Conservation (phyloP, 2,113 vertebrate species). For the Columba janthina region DNA sequence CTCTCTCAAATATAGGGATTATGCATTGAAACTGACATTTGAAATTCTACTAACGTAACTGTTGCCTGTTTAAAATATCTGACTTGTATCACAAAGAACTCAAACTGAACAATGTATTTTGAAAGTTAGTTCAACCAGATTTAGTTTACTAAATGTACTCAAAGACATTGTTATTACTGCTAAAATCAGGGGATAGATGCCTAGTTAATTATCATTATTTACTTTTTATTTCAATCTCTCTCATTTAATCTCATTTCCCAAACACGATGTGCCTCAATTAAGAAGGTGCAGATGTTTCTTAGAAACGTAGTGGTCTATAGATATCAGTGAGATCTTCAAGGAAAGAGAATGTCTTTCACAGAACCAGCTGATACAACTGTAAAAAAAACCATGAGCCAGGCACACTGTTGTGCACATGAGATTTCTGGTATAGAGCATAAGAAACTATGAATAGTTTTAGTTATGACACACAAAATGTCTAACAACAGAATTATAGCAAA, state of each 20-base stretch:
- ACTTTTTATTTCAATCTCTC: background rate
- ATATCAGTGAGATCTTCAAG: background rate
- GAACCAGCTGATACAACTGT: background rate
- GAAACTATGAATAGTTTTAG: background rate
- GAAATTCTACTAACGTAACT: background rate
- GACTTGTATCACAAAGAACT: background rate
- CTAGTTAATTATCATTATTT: background rate
- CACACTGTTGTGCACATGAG: fast-evolving
- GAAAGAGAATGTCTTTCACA: background rate
- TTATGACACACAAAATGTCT: background rate
- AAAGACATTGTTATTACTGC: background rate
- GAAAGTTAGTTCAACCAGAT: background rate
- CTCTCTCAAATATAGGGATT: background rate
- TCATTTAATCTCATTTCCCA: background rate
- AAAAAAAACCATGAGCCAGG: background rate
- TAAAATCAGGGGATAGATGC: background rate
- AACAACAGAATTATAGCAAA: background rate
- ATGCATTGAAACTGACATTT: background rate
- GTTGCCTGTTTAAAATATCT: background rate
- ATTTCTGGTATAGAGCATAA: background rate
- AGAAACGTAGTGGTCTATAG: background rate
- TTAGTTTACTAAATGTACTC: background rate
- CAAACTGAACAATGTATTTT: background rate
- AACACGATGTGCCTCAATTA: background rate
- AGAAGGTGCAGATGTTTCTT: background rate